Evolutionary conservation across 2,797 vertebrate genomes (phyloP).

Genomic region (Halcyon smyrnensis): DNA sequence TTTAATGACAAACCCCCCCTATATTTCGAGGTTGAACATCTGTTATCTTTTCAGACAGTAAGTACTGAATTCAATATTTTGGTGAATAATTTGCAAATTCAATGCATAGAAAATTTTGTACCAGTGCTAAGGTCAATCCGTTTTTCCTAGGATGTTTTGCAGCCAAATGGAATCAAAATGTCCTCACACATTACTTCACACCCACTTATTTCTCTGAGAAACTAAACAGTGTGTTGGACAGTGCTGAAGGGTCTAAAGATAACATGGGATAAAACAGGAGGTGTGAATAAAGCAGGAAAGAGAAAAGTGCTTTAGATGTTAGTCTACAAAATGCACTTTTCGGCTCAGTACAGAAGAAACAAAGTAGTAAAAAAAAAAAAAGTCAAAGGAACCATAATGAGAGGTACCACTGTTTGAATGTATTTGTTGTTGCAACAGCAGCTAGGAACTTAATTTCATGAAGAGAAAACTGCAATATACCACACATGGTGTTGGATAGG

Average conservation of each 20-base stretch:
- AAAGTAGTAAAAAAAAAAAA: not conserved
- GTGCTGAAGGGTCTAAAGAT: constrained; percentile 28
- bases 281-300: constrained; percentile 25
- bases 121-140: constrained; percentile 46
- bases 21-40: constrained; percentile 19
- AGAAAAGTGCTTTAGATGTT: constrained; percentile 9
- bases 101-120: constrained; percentile 39
- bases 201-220: not conserved
- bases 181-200: constrained; percentile 12
- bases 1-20: constrained; percentile 23
- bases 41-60: constrained; percentile 45
- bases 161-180: constrained; percentile 49
- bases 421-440: constrained; percentile 7
- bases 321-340: not conserved
- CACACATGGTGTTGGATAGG: not conserved
- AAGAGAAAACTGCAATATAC: not conserved
- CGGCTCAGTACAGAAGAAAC: constrained; percentile 8
- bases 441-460: not conserved
- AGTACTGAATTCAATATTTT: constrained; percentile 44
- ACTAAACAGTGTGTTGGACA: not conserved
- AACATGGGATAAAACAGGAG: constrained; percentile 36
- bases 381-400: not conserved
- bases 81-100: constrained; percentile 55
- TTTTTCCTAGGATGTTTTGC: constrained; percentile 42
- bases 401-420: not conserved